A percentile compares a stretch with the other conserved stretches of the same genome.
phyloP scores from a whole-genome alignment of 2,888 invertebrate species.

The Thymelicus lineola region DNA sequence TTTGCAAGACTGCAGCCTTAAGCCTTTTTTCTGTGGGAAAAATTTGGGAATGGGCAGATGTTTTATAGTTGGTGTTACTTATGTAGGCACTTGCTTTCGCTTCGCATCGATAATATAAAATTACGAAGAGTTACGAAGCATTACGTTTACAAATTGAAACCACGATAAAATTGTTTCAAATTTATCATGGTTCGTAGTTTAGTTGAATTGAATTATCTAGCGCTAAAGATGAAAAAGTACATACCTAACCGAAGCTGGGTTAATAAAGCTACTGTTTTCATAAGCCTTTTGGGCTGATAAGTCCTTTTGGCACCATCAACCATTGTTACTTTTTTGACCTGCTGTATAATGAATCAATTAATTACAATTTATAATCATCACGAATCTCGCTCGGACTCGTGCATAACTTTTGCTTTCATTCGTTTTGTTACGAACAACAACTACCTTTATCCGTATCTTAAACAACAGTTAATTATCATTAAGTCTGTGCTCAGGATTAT shows the following conservation, averaged over 20 bases:
- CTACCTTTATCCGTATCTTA: slow-evolving; percentile 54
- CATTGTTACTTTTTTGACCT: slow-evolving; percentile 20
- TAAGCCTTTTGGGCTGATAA: not conserved
- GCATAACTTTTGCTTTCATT: slow-evolving; percentile 39
- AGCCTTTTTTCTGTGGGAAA: slow-evolving; percentile 3
- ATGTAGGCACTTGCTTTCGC: too few relatives aligned
- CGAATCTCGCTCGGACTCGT: slow-evolving; percentile 28
- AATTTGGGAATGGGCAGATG: not conserved
- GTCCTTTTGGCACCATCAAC: slow-evolving; percentile 5
- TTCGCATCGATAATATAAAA: too few relatives aligned
- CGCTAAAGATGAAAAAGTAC: too few relatives aligned
- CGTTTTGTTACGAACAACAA: slow-evolving; percentile 45
- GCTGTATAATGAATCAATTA: slow-evolving; percentile 36
- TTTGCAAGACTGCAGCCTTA: too few relatives aligned
- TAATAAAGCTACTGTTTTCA: slow-evolving; percentile 1
- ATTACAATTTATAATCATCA: slow-evolving; percentile 40
- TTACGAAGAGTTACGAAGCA: too few relatives aligned
- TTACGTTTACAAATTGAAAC: too few relatives aligned
- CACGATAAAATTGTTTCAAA: too few relatives aligned
- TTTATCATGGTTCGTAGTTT: too few relatives aligned
- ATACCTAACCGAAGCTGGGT: too few relatives aligned
- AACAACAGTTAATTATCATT: slow-evolving; percentile 52
- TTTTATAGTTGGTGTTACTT: too few relatives aligned
- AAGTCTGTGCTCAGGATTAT: slow-evolving; percentile 44
- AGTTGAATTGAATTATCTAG: too few relatives aligned